Conservation (phyloP, 2,113 vertebrate genomes). For the Nothocercus julius region DNA sequence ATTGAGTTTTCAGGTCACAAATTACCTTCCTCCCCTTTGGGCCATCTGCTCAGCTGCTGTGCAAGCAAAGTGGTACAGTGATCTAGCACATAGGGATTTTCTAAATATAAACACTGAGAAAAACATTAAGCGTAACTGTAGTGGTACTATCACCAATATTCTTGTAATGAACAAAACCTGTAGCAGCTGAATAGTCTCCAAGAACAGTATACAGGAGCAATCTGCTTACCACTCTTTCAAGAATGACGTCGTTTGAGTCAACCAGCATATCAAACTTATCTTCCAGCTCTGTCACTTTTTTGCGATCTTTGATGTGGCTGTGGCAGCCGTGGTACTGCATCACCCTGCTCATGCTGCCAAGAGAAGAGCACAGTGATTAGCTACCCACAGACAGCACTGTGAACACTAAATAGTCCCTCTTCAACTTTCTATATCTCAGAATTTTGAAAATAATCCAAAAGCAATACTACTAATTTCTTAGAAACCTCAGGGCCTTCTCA, state of each 20-base stretch:
- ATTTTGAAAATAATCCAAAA: neutral
- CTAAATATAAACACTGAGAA: neutral
- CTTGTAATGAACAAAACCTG: neutral
- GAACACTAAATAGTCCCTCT: neutral
- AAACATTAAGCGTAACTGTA: neutral
- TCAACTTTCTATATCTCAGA: neutral
- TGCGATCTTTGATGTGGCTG: constrained; percentile 82
- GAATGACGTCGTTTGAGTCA: constrained; percentile 91
- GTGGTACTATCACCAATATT: neutral
- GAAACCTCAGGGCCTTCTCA: accelerated
- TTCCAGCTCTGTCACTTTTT: constrained; percentile 87
- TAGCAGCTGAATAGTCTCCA: neutral
- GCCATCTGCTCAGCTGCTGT: neutral
- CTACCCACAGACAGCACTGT: neutral
- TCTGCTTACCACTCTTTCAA: constrained; percentile 92
- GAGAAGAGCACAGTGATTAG: neutral
- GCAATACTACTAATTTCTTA: neutral
- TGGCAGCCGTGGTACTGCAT: constrained; percentile 94
- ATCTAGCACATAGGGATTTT: neutral
- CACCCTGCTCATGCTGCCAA: constrained; percentile 89
- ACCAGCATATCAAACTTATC: constrained; percentile 94
- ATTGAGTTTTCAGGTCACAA: neutral
- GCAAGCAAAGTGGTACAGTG: neutral
- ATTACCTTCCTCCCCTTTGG: neutral
- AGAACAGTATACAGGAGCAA: neutral